These are phyloP conservation scores for Smittia aterrima DNA, from an alignment of 2,888 invertebrate genomes.

Conservation along the genomic window DNA sequence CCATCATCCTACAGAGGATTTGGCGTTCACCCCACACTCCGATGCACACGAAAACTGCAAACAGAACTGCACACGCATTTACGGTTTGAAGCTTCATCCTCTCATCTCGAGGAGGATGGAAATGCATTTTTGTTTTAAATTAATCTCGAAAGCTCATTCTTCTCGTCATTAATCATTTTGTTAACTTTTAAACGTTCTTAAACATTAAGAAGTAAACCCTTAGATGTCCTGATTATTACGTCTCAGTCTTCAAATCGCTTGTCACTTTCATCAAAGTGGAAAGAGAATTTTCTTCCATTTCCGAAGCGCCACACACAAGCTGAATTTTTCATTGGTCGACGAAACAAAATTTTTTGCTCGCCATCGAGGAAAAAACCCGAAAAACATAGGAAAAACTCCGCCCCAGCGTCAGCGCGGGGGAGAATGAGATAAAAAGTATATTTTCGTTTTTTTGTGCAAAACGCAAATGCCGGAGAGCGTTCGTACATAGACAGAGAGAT, in stretches of 20 bases:
- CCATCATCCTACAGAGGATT: constrained; percentile 17
- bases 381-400: constrained; percentile 41
- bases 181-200: too few relatives aligned
- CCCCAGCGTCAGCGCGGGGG: constrained; percentile 19
- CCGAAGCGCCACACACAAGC: not conserved
- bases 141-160: too few relatives aligned
- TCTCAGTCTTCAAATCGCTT: not conserved
- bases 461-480: constrained; percentile 18
- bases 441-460: constrained; percentile 26
- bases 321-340: constrained; percentile 41
- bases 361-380: constrained; percentile 9
- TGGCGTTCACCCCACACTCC: not conserved
- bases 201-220: too few relatives aligned
- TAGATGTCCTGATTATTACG: too few relatives aligned
- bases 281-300: constrained; percentile 16
- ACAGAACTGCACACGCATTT: constrained; percentile 5
- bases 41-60: too few relatives aligned
- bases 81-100: not conserved
- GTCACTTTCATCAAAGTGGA: not conserved
- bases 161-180: too few relatives aligned
- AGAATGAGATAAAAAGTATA: constrained; percentile 3
- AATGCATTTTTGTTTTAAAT: not conserved
- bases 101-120: not conserved
- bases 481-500: constrained; percentile 7
- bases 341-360: not conserved